These are phyloP conservation scores for Mustela lutreola DNA, from an alignment of 2,113 vertebrate species.

Conservation along the genomic window DNA sequence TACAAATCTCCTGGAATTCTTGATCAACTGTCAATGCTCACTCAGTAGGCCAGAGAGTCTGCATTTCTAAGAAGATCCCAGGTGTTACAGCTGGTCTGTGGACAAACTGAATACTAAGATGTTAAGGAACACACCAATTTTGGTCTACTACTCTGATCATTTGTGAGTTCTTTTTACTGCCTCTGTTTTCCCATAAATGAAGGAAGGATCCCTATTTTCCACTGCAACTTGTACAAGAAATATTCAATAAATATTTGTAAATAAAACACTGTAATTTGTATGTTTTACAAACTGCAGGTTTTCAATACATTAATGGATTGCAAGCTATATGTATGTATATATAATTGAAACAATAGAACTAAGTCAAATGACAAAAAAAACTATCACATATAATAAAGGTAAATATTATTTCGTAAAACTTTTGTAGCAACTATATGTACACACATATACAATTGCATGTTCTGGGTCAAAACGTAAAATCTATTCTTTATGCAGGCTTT, in stretches of 20 bases:
- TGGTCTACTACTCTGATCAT: background rate
- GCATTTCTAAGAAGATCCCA: slow-evolving; percentile 19
- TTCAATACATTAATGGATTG: background rate
- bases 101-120: slow-evolving; percentile 3
- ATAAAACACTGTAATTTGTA: background rate
- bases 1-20: background rate
- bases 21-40: slow-evolving; percentile 39
- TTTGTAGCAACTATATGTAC: background rate
- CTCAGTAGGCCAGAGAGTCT: background rate
- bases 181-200: slow-evolving; percentile 18
- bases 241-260: slow-evolving; percentile 32
- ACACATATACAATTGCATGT: background rate
- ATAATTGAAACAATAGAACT: background rate
- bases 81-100: background rate
- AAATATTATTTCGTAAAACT: slow-evolving; percentile 20
- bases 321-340: background rate
- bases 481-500: slow-evolving; percentile 9
- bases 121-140: background rate
- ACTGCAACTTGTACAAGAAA: background rate
- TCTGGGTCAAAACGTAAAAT: slow-evolving; percentile 12
- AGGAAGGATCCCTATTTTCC: background rate
- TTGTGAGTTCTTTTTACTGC: background rate
- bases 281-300: slow-evolving; percentile 9
- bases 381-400: background rate
- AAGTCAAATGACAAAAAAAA: slow-evolving; percentile 43